Percentiles rank a stretch among this genome's conserved stretches.
Evolutionary conservation across 2,113 vertebrate genomes (phyloP).

Genomic region (Cepphus grylle): DNA sequence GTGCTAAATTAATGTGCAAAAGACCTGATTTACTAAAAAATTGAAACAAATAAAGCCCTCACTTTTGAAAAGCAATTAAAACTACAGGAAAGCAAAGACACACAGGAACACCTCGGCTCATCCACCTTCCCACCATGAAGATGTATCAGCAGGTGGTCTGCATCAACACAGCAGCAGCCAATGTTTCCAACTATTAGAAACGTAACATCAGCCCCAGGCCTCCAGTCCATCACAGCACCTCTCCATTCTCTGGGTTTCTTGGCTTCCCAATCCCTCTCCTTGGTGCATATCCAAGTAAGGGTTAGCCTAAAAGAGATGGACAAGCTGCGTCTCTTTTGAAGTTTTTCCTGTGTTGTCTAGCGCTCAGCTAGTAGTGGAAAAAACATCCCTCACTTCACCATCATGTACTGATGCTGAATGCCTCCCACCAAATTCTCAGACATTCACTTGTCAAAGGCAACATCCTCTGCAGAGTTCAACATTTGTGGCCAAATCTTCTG

Average conservation of each 20-base stretch:
- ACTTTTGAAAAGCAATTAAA: neutral
- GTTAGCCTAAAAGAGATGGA: neutral
- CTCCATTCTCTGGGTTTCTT: neutral
- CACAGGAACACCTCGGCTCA: neutral
- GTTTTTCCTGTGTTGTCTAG: neutral
- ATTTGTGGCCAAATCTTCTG: neutral
- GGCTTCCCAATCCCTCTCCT: neutral
- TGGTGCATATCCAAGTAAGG: neutral
- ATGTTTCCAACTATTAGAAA: neutral
- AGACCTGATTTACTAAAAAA: neutral
- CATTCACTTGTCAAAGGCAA: neutral
- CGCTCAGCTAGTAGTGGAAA: neutral
- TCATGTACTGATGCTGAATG: neutral
- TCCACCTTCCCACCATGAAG: neutral
- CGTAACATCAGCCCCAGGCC: neutral
- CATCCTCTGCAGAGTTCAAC: fast-evolving
- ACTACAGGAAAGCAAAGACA: neutral
- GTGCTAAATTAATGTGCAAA: neutral
- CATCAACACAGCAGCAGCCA: neutral
- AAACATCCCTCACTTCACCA: neutral
- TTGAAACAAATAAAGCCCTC: neutral
- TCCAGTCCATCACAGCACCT: neutral
- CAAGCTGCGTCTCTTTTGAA: neutral
- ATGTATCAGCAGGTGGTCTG: neutral
- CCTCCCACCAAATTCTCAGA: neutral